Evolutionary conservation across 1,140 invertebrate genomes (phyloP).

Genomic region (Vanessa atalanta): DNA sequence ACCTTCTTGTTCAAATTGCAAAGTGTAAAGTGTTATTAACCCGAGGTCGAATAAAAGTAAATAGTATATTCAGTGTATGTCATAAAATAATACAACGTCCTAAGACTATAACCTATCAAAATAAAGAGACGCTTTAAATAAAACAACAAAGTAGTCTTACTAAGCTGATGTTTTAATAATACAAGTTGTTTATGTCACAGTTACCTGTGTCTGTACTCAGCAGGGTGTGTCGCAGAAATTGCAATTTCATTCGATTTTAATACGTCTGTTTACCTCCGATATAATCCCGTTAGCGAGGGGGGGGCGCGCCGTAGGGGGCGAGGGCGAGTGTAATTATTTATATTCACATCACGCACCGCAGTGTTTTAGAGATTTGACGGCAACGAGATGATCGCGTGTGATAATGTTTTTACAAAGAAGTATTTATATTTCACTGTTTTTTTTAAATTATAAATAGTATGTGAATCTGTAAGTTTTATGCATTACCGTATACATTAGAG

Average conservation of each 20-base stretch:
- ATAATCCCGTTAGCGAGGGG: constrained; percentile 59
- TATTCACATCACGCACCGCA: constrained; percentile 34
- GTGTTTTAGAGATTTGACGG: constrained; percentile 13
- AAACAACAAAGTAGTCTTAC: no score
- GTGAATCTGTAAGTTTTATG: no score
- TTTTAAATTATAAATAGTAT: neutral
- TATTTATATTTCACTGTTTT: neutral
- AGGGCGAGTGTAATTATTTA: constrained; percentile 34
- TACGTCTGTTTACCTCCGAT: constrained; percentile 74
- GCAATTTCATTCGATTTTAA: constrained; percentile 76
- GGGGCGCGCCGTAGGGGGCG: neutral
- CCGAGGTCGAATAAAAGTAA: no score
- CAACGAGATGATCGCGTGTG: neutral
- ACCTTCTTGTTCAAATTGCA: no score
- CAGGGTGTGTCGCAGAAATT: constrained; percentile 60
- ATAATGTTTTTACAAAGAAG: neutral
- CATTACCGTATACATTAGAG: no score
- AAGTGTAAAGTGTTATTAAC: no score
- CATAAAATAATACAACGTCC: no score
- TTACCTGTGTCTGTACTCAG: constrained; percentile 40
- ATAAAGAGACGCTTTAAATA: no score
- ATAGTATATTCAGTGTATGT: no score
- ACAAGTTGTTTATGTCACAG: no score
- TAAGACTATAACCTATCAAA: no score
- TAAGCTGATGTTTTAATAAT: no score